phyloP scores from a whole-genome alignment of 2,113 vertebrate species.

The Microcebus ravelobensis region DNA sequence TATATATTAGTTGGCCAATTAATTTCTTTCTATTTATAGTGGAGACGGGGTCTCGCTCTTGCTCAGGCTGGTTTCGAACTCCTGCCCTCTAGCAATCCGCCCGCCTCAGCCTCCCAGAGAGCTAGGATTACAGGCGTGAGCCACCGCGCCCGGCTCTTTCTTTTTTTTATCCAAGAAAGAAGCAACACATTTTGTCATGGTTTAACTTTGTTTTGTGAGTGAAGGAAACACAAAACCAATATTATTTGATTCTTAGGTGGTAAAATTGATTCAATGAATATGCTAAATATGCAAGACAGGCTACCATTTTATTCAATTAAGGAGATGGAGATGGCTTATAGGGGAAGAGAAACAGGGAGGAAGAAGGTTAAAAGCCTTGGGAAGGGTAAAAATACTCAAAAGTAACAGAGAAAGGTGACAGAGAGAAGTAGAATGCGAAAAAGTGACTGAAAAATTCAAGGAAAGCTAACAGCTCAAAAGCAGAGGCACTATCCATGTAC shows the following conservation, averaged over 20 bases:
- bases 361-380: neutral
- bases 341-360: neutral
- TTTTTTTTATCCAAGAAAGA: neutral
- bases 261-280: neutral
- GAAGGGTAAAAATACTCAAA: neutral
- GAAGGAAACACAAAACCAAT: neutral
- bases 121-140: too few species aligned
- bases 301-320: neutral
- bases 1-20: too few species aligned
- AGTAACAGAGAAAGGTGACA: neutral
- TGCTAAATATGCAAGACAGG: neutral
- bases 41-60: too few species aligned
- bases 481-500: accelerated
- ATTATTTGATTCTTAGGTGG: neutral
- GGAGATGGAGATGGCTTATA: neutral
- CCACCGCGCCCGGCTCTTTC: too few species aligned
- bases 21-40: too few species aligned
- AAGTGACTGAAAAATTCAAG: neutral
- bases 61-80: too few species aligned
- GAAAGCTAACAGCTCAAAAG: neutral
- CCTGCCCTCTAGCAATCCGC: too few species aligned
- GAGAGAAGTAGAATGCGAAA: neutral
- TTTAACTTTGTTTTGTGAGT: conserved; percentile 1
- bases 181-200: neutral
- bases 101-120: too few species aligned